Evolutionary conservation across 2,888 invertebrate genomes (phyloP), one percentile per base, ranked within the genome.

Genomic region (Crossocerus cetratus): DNA sequence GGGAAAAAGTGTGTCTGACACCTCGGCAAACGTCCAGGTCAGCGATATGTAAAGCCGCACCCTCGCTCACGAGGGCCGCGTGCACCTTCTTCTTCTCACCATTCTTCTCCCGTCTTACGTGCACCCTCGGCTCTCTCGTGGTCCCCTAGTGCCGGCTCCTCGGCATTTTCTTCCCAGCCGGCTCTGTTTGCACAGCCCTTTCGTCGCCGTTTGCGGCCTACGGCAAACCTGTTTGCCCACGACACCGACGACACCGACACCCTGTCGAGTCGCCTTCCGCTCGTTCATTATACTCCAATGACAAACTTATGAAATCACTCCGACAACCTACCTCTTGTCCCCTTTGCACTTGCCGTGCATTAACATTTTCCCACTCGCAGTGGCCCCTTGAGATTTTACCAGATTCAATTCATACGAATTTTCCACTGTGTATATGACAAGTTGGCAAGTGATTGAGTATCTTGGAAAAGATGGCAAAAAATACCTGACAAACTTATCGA

Each of bases 221-320:
- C 68, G 64, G 3, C 23, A 58, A 43, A 49, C 44, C 44, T 76
- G 78, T 76, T 74, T 81, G 69, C 65, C 58, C 44, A 78, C 54
- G 66, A 58, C 57, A 44, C 42, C 58, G 53, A 78, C 54, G 66
- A 58, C 57, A 44, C 42, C 59, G 32, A 54, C 44, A 62, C 32
- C 21, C 54, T 8, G 62, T 44, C 32, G 22, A 58, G 53, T 32
- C 21, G 49, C 21, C 21, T 54, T 42, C 44, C 14, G 64, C 54
- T 67, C 72, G 70, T 70, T 74, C 66, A 69, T 76, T 81, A 78
- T 72, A 76, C 69, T 49, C 21, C 60, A 72, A 57, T 76, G 69
- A 74, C 65, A 71, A 72, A 74, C 81, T 74, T 71, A 75, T 58
- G 71, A 69, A 43, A 65, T 64, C 61, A 43, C 53, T 16, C 8